Evolutionary conservation across 2,113 vertebrate species (phyloP), one percentile per base, ranked within the genome.

Genomic region (Platysteira castanea): DNA sequence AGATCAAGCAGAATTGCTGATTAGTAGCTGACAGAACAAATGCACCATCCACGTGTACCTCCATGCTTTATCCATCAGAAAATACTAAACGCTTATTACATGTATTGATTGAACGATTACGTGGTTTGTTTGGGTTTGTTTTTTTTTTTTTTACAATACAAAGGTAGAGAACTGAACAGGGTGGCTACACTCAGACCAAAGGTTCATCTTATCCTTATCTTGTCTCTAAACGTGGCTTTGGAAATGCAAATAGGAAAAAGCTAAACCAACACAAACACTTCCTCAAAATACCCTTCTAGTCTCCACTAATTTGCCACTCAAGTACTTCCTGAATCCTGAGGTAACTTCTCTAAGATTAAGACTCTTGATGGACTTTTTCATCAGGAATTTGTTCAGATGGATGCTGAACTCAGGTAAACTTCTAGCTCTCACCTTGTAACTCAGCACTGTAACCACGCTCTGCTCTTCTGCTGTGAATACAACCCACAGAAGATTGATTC

Each of bases 261-360:
- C 26, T 64, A 70, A 61, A 67, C 28, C 21, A 79, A 76, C 10
- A 67, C n/a, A 65, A 89, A 44, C 44, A 65, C 47, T 81, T 93
- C 82, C 67, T 53, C 88, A 95, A 93, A 95, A 95, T 31, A 65
- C 59, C 21, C n/a, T 49, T 60, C 31, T 23, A 46, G 75, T 57
- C 54, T 74, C 41, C 19, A 77, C n/a, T 63, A 33, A 92, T 77
- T 63, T 77, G 71, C 46, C 30, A 88, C 35, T 74, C 28, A 67
- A 97, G 68, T 74, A 77, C 86, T 92, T 97, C 76, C 85, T 84
- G 56, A 91, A 93, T 83, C 46, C 46, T 37, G 49, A 87, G 42
- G 44, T 67, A 89, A 78, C 54, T 89, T 92, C 83, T 89, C 56
- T 68, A 81, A 74, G 42, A 70, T 42, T 57, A 73, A 76, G 17